Percentiles rank a stretch among this genome's conserved stretches.
phyloP scores from a whole-genome alignment of 92 coral and sea anemone species.

The Galaxea fascicularis region DNA sequence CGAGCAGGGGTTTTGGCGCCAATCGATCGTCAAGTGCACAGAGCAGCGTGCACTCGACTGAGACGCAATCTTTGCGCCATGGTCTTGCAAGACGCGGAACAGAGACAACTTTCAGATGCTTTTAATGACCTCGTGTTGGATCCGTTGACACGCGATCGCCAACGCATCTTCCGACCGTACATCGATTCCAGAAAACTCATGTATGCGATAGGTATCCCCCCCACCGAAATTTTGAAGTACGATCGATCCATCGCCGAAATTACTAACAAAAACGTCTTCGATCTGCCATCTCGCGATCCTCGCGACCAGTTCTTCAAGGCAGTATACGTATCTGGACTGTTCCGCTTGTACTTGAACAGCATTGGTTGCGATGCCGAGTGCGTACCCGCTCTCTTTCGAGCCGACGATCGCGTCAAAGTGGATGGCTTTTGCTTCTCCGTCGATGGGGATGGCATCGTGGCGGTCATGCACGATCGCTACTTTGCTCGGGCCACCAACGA shows the following conservation, averaged over 20 bases:
- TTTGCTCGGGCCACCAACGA: background rate
- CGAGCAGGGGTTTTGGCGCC: background rate
- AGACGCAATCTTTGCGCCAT: background rate
- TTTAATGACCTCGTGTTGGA: background rate
- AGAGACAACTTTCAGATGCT: background rate
- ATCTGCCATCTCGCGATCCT: background rate
- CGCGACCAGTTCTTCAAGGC: slow-evolving; percentile 8
- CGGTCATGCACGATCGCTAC: background rate
- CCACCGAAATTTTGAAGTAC: background rate
- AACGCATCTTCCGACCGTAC: slow-evolving; percentile 1
- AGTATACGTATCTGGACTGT: slow-evolving; percentile 7
- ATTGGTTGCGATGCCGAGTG: background rate
- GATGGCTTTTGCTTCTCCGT: background rate
- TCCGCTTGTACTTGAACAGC: slow-evolving; percentile 5
- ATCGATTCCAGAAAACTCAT: slow-evolving; percentile 14
- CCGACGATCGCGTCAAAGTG: background rate
- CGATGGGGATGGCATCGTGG: background rate
- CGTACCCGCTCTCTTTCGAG: background rate
- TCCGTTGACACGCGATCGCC: background rate
- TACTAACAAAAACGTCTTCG: slow-evolving; percentile 10
- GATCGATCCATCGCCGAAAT: background rate
- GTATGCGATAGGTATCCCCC: background rate
- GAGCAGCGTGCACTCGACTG: background rate
- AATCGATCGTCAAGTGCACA: background rate
- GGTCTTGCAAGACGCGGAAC: slow-evolving; percentile 5